Base-by-base conservation (phyloP, 2,888 invertebrate species). In the Himalopsyche anomala region DNA sequence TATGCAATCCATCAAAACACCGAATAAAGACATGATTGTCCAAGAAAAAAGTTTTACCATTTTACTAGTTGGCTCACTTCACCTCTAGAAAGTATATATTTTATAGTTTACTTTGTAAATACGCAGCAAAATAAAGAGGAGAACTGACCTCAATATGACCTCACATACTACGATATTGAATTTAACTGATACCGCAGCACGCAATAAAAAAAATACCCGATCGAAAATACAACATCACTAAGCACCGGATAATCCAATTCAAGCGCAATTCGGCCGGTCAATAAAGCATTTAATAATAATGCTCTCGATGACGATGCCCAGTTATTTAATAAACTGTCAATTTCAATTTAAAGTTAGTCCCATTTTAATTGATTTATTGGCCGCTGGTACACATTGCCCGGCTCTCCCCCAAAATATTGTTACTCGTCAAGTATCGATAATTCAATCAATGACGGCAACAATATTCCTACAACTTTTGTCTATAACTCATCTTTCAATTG, bases 351-450 rank as follows among this genome's bases (percentile, higher is more conserved):
- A 87, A 86, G 88, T 87, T 86, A 86, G 88, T 87, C 88, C 88
- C 88, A 84, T 88, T 88, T 88, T 88, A 88, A 88, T 88, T 88
- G 88, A 88, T 88, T 88, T 88, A 88, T 88, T 88, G 87, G 86
- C 83, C 83, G 28, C 81, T 40, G 80, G 62, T 62, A 62, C 51
- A 51, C 74, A 51, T 45, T 83, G 82, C 55, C 55, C 56, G 11
- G 45, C 11, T 80, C 86, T 81, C 86, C 87, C 85, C 80, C 62
- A n/a, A 62, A 62, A 40, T 84, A 42, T 84, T 84, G 19, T 74
- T 81, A 40, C 80, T 17, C 80, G 51, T 85, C 82, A 83, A 82
- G 86, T 83, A 86, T 88, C 88, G 88, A 88, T 88, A 88, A 88
- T 88, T 88, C 87, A 87, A 88, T 88, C 88, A 87, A 88, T 88